Evolutionary conservation across 2,113 vertebrate species (phyloP), one percentile per base, ranked within the genome.

Genomic region (Lepus americanus): DNA sequence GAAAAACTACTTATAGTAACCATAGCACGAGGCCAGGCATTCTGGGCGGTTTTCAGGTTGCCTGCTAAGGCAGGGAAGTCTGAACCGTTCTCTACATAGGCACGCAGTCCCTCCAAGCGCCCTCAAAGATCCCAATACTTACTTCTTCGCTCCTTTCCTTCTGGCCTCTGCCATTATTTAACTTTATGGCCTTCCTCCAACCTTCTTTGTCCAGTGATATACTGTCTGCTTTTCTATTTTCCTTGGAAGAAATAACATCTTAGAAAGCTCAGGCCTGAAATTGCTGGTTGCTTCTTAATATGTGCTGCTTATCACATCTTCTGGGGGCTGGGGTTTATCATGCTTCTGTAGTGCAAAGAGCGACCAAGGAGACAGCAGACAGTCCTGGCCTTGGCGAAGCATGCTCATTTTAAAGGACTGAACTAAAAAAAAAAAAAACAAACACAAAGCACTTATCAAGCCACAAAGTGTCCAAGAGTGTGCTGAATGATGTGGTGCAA

Each of bases 201-300:
- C 63, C 39, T 69, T 78, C 33, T 84, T 89, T 66, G 14, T 12
- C 49, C 74, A 51, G 6, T 85, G 69, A 64, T 66, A 36, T 23
- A 59, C 64, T 78, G 22, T 90, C 31, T 33, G n/a, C 63, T 78
- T 94, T 94, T 82, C 82, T 78, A 33, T 55, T 85, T 86, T 72
- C 8, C 16, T 92, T 95, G 73, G 39, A 31, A 96, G 73, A 92
- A 94, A 87, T n/a, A 83, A 44, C 33, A 89, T 55, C 74, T 67
- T 73, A 14, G 74, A 90, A 73, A 81, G 22, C 7, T 69, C 80
- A 94, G 33, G 20, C 63, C 67, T 59, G 33, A 83, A 91, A 39
- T 78, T 76, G 33, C 51, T 90, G 66, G 5, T 90, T 73, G 53
- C 89, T 87, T 72, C 64, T 94, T 93, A 79, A 61, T 67, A 79